phyloP scores from a whole-genome alignment of 2,113 vertebrate species.

The Rhineura floridana region DNA sequence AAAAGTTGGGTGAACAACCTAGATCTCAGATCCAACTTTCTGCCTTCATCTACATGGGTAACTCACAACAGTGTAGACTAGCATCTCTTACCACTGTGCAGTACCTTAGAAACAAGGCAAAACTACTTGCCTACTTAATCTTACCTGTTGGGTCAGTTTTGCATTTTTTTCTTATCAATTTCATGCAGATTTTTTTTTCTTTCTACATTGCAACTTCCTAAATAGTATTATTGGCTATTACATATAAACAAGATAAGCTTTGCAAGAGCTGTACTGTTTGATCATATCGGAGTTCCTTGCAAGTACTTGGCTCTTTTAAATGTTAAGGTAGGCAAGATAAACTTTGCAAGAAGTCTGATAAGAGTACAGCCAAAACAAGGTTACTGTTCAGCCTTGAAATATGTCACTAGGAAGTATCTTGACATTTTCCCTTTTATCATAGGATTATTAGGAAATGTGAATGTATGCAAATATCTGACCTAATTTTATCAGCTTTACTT shows the following conservation, averaged over 20 bases:
- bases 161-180: neutral
- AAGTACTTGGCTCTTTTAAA: neutral
- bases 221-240: neutral
- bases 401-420: neutral
- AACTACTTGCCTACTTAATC: neutral
- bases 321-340: neutral
- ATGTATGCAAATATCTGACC: neutral
- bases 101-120: neutral
- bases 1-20: neutral
- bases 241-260: neutral
- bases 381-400: constrained; percentile 1
- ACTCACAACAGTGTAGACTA: neutral
- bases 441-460: neutral
- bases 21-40: neutral
- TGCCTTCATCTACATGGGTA: neutral
- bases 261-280: neutral
- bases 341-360: neutral
- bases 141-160: neutral
- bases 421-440: neutral
- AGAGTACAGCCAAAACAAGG: neutral
- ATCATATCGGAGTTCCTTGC: neutral
- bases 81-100: neutral
- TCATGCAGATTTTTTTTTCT: neutral
- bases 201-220: neutral
- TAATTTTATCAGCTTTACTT: neutral